Evolutionary conservation across 2,113 vertebrate genomes (phyloP).

Genomic region (Cacatua alba): DNA sequence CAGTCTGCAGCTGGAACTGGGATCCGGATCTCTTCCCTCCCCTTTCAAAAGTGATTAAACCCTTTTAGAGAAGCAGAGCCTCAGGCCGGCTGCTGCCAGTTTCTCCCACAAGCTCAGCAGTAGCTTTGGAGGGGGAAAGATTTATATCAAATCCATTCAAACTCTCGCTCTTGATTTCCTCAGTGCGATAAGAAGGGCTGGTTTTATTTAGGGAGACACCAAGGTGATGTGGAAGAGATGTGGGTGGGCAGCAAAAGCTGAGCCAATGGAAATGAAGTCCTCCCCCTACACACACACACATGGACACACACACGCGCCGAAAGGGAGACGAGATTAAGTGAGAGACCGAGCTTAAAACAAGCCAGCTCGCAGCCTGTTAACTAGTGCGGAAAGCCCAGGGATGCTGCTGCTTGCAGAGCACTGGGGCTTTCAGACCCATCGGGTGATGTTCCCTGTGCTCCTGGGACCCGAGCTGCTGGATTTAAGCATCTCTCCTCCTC

Average conservation of each 20-base stretch:
- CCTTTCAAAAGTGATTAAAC: constrained; percentile 38
- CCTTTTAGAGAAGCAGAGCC: neutral
- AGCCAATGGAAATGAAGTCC: constrained; percentile 83
- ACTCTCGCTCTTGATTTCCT: constrained; percentile 83
- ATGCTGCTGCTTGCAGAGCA: constrained; percentile 48
- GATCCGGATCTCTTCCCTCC: constrained; percentile 21
- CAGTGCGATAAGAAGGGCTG: constrained; percentile 81
- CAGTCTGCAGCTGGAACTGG: neutral
- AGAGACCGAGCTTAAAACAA: constrained; percentile 67
- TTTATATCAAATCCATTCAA: constrained; percentile 84
- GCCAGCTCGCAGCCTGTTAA: constrained; percentile 62
- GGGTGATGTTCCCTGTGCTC: neutral
- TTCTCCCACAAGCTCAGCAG: constrained; percentile 67
- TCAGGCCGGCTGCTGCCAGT: constrained; percentile 45
- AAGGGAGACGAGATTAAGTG: constrained; percentile 72
- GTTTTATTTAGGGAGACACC: constrained; percentile 87
- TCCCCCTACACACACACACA: constrained; percentile 74
- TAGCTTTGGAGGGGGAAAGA: constrained; percentile 71
- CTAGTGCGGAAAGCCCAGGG: constrained; percentile 49
- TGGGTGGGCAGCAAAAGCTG: constrained; percentile 81
- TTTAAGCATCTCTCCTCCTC: constrained; percentile 28
- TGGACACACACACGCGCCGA: constrained; percentile 51
- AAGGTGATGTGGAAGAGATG: constrained; percentile 85
- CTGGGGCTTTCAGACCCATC: neutral
- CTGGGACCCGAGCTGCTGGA: neutral